Evolutionary conservation across 2,888 invertebrate species (phyloP).

Genomic region (Meghimatium bilineatum): DNA sequence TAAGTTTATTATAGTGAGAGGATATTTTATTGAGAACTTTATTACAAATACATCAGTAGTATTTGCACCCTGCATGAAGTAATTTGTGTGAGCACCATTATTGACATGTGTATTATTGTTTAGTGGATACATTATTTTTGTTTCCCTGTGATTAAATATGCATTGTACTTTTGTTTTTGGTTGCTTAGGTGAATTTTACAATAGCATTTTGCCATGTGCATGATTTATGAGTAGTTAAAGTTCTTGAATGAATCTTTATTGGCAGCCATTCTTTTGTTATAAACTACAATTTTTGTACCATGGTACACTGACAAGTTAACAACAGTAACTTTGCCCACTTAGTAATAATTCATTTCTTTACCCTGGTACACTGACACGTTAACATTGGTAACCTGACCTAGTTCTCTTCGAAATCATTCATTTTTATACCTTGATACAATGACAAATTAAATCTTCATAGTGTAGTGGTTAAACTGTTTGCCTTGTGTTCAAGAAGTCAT

Average conservation of each 20-base stretch:
- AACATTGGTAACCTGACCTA: no score
- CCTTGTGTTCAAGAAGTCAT: no score
- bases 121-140: background rate
- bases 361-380: no score
- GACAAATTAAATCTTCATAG: no score
- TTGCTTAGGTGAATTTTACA: background rate
- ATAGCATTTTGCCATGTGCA: background rate
- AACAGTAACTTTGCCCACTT: no score
- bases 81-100: background rate
- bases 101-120: background rate
- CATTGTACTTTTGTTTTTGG: conserved; percentile 4
- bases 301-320: no score
- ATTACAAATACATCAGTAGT: background rate
- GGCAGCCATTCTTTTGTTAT: background rate
- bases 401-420: no score
- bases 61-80: background rate
- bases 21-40: background rate
- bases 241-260: background rate
- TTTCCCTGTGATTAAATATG: background rate
- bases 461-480: no score
- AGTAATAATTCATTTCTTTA: no score
- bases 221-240: background rate
- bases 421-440: no score
- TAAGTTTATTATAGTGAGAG: no score
- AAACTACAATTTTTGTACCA: background rate